phyloP scores from a whole-genome alignment of 2,797 vertebrate species.

The Malacoraja senta region DNA sequence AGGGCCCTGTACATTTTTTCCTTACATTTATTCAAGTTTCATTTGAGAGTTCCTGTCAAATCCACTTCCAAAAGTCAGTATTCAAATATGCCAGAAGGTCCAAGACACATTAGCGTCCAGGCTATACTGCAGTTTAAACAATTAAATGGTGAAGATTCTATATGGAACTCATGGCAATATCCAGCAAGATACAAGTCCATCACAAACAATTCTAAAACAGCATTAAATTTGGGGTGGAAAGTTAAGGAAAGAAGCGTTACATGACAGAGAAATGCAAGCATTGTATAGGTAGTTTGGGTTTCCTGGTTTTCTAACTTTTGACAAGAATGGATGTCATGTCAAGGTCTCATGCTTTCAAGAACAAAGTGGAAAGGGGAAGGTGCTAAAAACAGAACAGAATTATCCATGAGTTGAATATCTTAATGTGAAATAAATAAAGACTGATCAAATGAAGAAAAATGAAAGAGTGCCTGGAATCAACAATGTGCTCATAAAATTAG shows the following conservation, averaged over 20 bases:
- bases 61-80: not conserved
- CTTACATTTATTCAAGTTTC: not conserved
- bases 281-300: not conserved
- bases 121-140: no score
- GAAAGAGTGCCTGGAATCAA: not conserved
- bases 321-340: not conserved
- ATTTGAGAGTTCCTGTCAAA: not conserved
- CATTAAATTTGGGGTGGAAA: not conserved
- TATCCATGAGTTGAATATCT: not conserved
- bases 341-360: not conserved
- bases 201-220: not conserved
- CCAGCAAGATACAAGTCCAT: no score
- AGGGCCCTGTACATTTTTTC: not conserved
- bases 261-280: not conserved
- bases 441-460: not conserved
- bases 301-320: not conserved
- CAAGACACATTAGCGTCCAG: no score
- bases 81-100: no score
- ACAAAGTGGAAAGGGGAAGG: not conserved
- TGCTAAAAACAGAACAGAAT: not conserved
- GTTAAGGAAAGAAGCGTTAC: not conserved
- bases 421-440: not conserved
- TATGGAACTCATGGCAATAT: no score
- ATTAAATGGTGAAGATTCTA: no score
- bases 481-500: not conserved